Evolutionary conservation across 2,888 invertebrate species (phyloP).

Genomic region (Drosophila robusta): DNA sequence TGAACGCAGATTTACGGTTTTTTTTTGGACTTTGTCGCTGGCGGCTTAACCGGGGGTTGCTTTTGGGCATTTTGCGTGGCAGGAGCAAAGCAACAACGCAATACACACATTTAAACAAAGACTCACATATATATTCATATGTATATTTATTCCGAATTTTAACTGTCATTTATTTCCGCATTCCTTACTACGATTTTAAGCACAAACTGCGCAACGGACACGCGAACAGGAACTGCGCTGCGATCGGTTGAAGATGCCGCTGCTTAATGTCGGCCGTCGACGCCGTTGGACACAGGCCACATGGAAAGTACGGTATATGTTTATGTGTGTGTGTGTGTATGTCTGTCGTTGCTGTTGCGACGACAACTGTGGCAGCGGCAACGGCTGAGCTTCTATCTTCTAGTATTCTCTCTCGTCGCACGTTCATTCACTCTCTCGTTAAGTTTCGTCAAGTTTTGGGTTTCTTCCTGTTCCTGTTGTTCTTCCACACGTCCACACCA

Average conservation of each 20-base stretch:
- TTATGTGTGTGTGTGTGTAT: conserved; percentile 38
- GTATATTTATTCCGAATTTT: conserved; percentile 27
- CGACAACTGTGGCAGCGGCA: conserved; percentile 32
- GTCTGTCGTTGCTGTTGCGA: conserved; percentile 34
- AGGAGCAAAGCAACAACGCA: conserved; percentile 46
- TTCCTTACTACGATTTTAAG: conserved; percentile 20
- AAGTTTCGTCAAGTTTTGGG: conserved; percentile 71
- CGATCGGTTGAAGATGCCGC: conserved; percentile 82
- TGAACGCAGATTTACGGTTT: conserved; percentile 33
- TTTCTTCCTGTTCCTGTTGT: conserved; percentile 75
- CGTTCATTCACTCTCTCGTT: conserved; percentile 21
- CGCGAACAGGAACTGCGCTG: conserved; percentile 48
- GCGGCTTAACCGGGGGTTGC: conserved; percentile 47
- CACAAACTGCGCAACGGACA: conserved; percentile 20
- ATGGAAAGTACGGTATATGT: conserved; percentile 75
- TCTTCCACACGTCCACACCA: conserved; percentile 51
- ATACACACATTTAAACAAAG: conserved; percentile 3
- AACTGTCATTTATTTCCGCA: conserved; percentile 24
- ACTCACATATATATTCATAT: background rate
- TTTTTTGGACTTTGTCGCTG: conserved; percentile 32
- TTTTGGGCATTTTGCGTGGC: conserved; percentile 40
- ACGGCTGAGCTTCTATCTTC: conserved; percentile 60
- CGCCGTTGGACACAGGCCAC: conserved; percentile 67
- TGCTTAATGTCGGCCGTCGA: conserved; percentile 82
- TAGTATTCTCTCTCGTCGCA: conserved; percentile 35